Percentiles rank a stretch among this genome's conserved stretches.
These are phyloP conservation scores for Drosophila robusta DNA, from an alignment of 2,888 invertebrate genomes.

Conservation along the genomic window DNA sequence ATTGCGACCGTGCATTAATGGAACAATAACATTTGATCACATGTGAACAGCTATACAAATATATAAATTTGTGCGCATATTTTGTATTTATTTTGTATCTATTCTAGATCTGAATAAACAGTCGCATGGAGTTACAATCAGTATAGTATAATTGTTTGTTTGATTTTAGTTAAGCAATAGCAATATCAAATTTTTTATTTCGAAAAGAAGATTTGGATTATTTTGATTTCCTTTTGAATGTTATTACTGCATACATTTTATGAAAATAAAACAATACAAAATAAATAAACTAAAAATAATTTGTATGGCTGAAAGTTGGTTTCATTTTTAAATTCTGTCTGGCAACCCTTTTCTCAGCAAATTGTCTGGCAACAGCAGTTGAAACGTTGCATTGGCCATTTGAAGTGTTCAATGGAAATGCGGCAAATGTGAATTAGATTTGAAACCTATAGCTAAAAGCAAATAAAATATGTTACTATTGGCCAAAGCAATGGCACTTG, in stretches of 20 bases:
- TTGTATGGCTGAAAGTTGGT: not conserved
- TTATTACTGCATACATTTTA: too few species aligned
- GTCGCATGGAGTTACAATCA: too few species aligned
- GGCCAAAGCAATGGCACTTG: slow-evolving; percentile 1
- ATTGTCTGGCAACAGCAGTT: slow-evolving; percentile 23
- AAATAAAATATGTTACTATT: slow-evolving; percentile 14
- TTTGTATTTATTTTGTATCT: not conserved
- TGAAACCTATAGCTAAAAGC: slow-evolving; percentile 13
- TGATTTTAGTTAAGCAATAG: too few species aligned
- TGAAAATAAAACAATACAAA: not conserved
- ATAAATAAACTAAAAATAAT: not conserved
- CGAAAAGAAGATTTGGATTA: too few species aligned
- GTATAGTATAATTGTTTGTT: too few species aligned
- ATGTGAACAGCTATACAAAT: not conserved
- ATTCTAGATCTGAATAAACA: not conserved
- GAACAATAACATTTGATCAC: too few species aligned
- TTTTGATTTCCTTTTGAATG: too few species aligned
- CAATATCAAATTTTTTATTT: too few species aligned
- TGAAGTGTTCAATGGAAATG: not conserved
- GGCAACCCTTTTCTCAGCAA: slow-evolving; percentile 10
- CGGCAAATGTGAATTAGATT: slow-evolving; percentile 12
- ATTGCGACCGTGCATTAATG: too few species aligned
- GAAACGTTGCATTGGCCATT: not conserved
- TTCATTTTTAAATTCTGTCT: not conserved
- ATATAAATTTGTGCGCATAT: not conserved